These are phyloP conservation scores for Climacteris rufus DNA, from an alignment of 2,113 vertebrate genomes.

Conservation along the genomic window DNA sequence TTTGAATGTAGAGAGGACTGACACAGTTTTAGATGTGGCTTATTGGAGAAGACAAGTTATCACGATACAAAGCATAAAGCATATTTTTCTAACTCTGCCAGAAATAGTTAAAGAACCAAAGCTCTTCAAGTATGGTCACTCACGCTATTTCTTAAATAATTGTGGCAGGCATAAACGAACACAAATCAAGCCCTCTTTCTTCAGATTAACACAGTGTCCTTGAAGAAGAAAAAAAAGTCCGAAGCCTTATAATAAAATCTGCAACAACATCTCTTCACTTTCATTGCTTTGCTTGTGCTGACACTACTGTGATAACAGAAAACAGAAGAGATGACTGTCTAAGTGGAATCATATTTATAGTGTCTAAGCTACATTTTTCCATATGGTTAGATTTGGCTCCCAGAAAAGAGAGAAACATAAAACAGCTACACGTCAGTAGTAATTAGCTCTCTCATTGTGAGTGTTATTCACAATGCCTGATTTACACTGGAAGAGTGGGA, in stretches of 20 bases:
- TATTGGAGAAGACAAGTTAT: background rate
- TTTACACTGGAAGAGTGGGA: slow-evolving; percentile 30
- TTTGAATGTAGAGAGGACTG: background rate
- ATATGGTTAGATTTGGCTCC: slow-evolving; percentile 34
- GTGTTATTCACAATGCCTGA: slow-evolving; percentile 44
- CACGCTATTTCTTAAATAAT: slow-evolving; percentile 10
- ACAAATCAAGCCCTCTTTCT: slow-evolving; percentile 24
- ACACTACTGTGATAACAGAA: slow-evolving; percentile 40
- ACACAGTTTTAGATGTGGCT: slow-evolving; percentile 14
- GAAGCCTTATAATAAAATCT: slow-evolving; percentile 22
- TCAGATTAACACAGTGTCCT: slow-evolving; percentile 38
- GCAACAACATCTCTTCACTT: slow-evolving; percentile 42
- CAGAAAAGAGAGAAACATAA: slow-evolving; percentile 40
- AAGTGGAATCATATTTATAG: slow-evolving; percentile 28
- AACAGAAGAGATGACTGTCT: slow-evolving; percentile 10
- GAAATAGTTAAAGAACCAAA: slow-evolving; percentile 29
- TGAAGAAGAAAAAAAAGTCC: slow-evolving; percentile 1
- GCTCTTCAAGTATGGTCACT: background rate
- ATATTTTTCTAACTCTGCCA: slow-evolving; percentile 30
- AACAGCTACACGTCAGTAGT: slow-evolving; percentile 32
- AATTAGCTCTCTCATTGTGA: slow-evolving; percentile 52
- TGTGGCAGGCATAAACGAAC: slow-evolving; percentile 24
- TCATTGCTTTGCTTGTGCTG: slow-evolving; percentile 52
- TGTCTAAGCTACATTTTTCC: slow-evolving; percentile 20
- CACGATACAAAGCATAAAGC: background rate